Percentiles rank a stretch among this genome's conserved stretches.
phyloP scores from a whole-genome alignment of 2,113 vertebrate species.

The Corythaixoides concolor region DNA sequence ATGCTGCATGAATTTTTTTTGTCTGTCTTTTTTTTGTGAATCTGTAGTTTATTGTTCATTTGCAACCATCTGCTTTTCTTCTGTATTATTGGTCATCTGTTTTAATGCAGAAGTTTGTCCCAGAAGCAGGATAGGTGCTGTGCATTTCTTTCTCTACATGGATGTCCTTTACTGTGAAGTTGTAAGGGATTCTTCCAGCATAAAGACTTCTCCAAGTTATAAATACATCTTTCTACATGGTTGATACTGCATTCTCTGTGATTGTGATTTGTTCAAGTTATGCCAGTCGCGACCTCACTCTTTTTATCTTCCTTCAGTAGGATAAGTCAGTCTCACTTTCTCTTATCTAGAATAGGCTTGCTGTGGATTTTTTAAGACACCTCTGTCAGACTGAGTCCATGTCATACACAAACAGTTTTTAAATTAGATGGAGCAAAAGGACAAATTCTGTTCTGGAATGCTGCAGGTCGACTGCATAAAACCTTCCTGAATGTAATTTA shows the following conservation, averaged over 20 bases:
- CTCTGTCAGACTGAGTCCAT: background rate
- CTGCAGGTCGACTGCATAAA: background rate
- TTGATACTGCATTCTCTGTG: background rate
- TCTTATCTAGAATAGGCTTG: constrained; percentile 5
- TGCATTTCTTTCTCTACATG: background rate
- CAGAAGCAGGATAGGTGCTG: background rate
- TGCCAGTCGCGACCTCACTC: background rate
- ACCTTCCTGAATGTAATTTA: background rate
- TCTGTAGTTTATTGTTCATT: background rate
- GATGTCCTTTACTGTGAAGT: background rate
- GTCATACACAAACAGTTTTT: background rate
- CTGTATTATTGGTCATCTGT: background rate
- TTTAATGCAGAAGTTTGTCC: background rate
- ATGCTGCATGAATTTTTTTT: background rate
- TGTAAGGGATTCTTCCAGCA: background rate
- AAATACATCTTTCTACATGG: background rate
- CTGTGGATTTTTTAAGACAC: constrained; percentile 35
- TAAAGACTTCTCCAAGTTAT: background rate
- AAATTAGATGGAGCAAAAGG: background rate
- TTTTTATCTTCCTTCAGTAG: background rate
- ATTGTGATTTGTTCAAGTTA: background rate
- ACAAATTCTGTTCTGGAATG: background rate
- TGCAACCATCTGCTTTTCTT: background rate
- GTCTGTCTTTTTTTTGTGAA: background rate
- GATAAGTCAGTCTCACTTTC: background rate